Evolutionary conservation across 2,113 vertebrate species (phyloP), one percentile per base, ranked within the genome.

Genomic region (Equus quagga): DNA sequence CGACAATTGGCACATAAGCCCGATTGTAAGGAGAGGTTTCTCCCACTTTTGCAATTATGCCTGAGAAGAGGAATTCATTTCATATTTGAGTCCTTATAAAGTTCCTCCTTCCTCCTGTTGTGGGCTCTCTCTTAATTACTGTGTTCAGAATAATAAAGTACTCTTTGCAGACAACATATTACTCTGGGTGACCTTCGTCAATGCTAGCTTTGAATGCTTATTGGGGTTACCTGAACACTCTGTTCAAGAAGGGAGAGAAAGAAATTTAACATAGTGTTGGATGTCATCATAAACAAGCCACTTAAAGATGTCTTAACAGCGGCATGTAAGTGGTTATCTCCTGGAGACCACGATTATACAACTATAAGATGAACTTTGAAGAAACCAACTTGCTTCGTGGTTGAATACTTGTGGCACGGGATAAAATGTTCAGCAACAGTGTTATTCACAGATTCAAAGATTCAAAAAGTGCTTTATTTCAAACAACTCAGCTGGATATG

Each of bases 281-380:
- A 70, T 76, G 13, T 92, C 78, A 31, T 73, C 8, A 4, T 62
- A 46, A 91, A 91, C 54, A 94, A 88, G 62, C 36, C 49, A 89
- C 79, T 97, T 95, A 92, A 93, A 89, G 51, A 81, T 92, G 33
- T 88, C 76, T 86, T 93, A 56, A 78, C 84, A 83, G 80, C 54
- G 49, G 31, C 62, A 93, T 79, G 8, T 83, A 73, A 97, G 41
- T 91, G 31, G 81, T 86, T 86, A 24, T 79, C 54, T 9, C 33
- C 44, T 15, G 69, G 56, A 65, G 31, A 87, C 54, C n/a, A 58
- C 1, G 54, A 44, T 80, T 93, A 33, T 41, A 60, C 28, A 80
- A 33, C 75, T 70, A 1, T 91, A 58, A 72, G 72, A n/a, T 89
- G 41, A 51, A 54, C 65, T 95, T 76, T 60, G 54, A 95, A 95